Percentiles rank a stretch among this genome's conserved stretches.
phyloP scores from a whole-genome alignment of 2,797 vertebrate genomes.

The Selene dorsalis region DNA sequence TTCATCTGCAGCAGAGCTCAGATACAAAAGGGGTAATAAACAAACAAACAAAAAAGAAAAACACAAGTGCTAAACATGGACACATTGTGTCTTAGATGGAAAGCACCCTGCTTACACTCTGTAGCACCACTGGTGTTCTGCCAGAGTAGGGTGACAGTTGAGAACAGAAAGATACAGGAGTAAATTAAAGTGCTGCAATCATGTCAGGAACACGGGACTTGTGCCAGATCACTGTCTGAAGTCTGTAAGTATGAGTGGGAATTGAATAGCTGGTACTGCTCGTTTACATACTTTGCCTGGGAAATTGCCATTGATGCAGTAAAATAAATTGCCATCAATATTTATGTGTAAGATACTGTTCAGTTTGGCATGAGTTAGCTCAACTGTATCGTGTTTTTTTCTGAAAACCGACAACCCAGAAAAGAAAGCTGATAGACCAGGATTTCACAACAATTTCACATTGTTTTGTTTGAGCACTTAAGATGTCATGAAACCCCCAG shows the following conservation, averaged over 20 bases:
- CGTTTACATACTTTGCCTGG: not conserved
- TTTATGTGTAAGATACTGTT: conserved; percentile 14
- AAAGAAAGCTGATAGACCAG: conserved; percentile 2
- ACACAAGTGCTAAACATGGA: conserved; percentile 6
- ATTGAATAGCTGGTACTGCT: not conserved
- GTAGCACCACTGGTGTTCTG: conserved; percentile 2
- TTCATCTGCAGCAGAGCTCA: conserved; percentile 29
- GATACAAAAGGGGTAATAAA: conserved; percentile 26
- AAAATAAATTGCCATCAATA: conserved; percentile 18
- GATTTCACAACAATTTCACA: conserved; percentile 6
- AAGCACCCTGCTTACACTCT: not conserved
- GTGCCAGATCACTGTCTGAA: not conserved
- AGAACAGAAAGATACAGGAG: conserved; percentile 11
- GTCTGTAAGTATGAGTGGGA: not conserved
- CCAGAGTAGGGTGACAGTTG: conserved; percentile 12
- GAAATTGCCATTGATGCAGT: not conserved
- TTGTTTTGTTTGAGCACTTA: conserved; percentile 20
- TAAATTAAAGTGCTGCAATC: conserved; percentile 25
- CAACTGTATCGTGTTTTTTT: conserved; percentile 11
- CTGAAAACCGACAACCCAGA: not conserved
- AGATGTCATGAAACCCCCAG: conserved; percentile 19
- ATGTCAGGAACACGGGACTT: not conserved
- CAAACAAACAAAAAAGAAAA: conserved; percentile 24
- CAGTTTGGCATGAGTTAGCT: not conserved
- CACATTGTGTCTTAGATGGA: conserved; percentile 29